Base-by-base conservation (phyloP, 2,113 vertebrate species). In the Lates calcarifer region DNA sequence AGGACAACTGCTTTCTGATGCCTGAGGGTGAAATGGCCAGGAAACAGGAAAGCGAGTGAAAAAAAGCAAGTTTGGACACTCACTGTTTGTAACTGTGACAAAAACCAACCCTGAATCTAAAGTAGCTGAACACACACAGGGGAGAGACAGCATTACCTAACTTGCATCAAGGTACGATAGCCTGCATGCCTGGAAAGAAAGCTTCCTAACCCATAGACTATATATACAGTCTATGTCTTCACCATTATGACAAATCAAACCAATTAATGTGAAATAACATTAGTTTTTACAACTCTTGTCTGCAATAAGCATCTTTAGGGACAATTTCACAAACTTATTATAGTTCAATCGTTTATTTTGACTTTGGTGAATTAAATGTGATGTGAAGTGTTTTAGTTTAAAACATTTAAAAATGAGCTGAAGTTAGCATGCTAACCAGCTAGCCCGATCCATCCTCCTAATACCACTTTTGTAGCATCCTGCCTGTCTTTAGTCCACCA, bases 61-160 rank as follows among this genome's bases (percentile, higher is more conserved):
- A 68, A 66, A 71, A 81, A 79, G 24, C 81, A 81, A 79, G 86
- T 87, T 85, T 87, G 77, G 75, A 81, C 29, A 39, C 74, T 74
- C 39, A 45, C 60, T 78, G 74, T 85, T 77, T 81, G 75, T 81
- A 57, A 72, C 85, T 76, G 67, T 77, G 80, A 88, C 74, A 76
- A 81, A 86, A 82, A 89, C 76, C 65, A 68, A 81, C 73, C 73
- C 62, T 90, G 90, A 90, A 91, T 91, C 61, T 87, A 66, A 87
- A 92, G 77, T 84, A 88, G 87, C 62, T 69, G 35, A 74, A 73
- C 83, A 80, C 57, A 76, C 31, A 80, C 17, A 0, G n/a, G 8
- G 26, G 12, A 63, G 13, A 9, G 28, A 3, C 13, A 31, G 31
- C 49, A 83, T 68, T 22, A 43, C 33, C 47, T 49, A 26, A 66